Evolutionary conservation across 2,888 invertebrate genomes (phyloP), one percentile per base, ranked within the genome.

Genomic region (Digitonthophagus gazella): DNA sequence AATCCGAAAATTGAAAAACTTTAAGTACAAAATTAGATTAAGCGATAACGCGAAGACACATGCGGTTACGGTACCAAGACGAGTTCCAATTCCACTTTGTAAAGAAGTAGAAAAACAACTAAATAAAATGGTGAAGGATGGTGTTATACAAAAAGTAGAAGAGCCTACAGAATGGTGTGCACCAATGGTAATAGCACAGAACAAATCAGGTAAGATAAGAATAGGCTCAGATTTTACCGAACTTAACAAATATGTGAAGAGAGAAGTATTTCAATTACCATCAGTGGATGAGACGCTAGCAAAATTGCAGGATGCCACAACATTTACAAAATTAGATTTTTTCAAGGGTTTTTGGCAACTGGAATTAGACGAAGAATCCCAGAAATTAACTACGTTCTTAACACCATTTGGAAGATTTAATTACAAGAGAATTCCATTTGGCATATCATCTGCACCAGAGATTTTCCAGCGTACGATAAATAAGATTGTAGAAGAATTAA

Each of bases 151-250:
- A 28, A 66, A 72, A 3, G 77, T 80, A 0, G 72, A 77, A 11
- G 69, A 73, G 67, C 76, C 77, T 2, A 80, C 79, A 1, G 77
- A 75, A 0, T 81, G 79, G 79, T 80, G 79, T 67, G 75, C 78
- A 8, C 77, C 77, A 0, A 78, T 81, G 68, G 81, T 82, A 0
- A 74, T 78, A 2, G 79, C 77, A 0, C 73, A 18, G 11, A 66
- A 72, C 3, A 73, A 69, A n/a, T n/a, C n/a, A n/a, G n/a, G n/a
- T n/a, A n/a, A n/a, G n/a, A n/a, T n/a, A n/a, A n/a, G n/a, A 58
- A 11, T 15, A 2, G 1, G 54, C 54, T 6, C 58, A 11, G 58
- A 66, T 22, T 66, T 19, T 5, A 57, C 58, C 11, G 58, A 58
- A n/a, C 28, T 66, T 2, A 66, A 58, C 28, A 72, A 72, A 64